phyloP scores from a whole-genome alignment of 2,113 vertebrate species.

The Condylura cristata region DNA sequence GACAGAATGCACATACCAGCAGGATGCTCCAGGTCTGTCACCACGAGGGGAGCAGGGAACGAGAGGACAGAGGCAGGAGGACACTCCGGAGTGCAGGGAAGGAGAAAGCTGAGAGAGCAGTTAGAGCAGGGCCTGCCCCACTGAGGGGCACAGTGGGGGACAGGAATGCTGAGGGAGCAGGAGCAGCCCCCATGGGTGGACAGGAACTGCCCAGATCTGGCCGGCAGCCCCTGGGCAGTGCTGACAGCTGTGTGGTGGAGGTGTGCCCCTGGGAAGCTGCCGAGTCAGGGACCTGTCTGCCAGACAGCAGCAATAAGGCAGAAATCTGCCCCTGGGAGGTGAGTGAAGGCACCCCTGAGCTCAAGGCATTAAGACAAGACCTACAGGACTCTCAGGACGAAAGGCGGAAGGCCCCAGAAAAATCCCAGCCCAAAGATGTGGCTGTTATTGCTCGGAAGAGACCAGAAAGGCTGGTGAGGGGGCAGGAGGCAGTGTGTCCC shows the following conservation, averaged over 20 bases:
- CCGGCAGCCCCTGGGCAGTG: not conserved
- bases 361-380: not conserved
- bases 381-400: not conserved
- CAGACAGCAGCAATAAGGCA: constrained; percentile 9
- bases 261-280: constrained; percentile 69
- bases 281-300: not conserved
- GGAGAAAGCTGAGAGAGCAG: not conserved
- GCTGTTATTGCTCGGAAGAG: not conserved
- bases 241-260: not conserved
- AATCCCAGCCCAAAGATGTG: not conserved
- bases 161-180: not conserved
- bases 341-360: not conserved
- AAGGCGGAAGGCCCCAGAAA: not conserved
- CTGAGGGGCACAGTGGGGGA: not conserved
- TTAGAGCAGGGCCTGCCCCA: not conserved
- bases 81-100: not conserved
- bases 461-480: constrained; percentile 67
- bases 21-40: not conserved
- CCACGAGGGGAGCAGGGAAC: not conserved
- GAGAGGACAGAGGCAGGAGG: constrained; percentile 44
- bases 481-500: constrained; percentile 49
- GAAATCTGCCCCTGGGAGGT: constrained; percentile 65
- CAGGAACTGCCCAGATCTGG: not conserved
- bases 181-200: not conserved
- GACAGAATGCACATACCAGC: constrained; percentile 76